These are phyloP conservation scores for Amblyornis subalaris DNA, from an alignment of 2,113 vertebrate species.

Conservation along the genomic window DNA sequence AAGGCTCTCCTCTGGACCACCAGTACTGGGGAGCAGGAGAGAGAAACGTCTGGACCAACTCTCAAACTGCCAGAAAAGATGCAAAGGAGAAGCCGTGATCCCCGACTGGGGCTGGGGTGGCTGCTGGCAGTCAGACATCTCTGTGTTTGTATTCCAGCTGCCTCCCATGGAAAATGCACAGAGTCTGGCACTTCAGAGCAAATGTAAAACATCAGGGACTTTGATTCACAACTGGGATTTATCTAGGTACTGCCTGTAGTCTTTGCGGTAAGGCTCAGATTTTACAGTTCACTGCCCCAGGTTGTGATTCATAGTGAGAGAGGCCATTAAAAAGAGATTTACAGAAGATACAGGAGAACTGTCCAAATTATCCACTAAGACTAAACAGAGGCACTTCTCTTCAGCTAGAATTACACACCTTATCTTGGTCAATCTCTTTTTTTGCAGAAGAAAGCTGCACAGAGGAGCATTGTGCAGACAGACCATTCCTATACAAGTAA, in stretches of 20 bases:
- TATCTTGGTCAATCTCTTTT: neutral
- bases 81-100: neutral
- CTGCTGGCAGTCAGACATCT: neutral
- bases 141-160: neutral
- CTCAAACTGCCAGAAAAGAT: neutral
- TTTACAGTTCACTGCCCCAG: conserved; percentile 12
- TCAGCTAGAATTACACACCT: neutral
- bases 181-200: neutral
- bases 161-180: neutral
- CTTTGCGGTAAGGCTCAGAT: neutral
- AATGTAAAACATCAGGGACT: neutral
- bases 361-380: neutral
- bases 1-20: neutral
- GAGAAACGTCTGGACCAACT: neutral
- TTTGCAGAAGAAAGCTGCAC: neutral
- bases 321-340: conserved; percentile 31
- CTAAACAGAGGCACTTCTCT: neutral
- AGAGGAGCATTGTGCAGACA: neutral
- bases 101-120: accelerated
- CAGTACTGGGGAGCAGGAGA: neutral
- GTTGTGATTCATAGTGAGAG: neutral
- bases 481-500: neutral
- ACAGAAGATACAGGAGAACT: neutral
- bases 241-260: neutral
- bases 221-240: conserved; percentile 18